A percentile compares a stretch with the other conserved stretches of the same genome.
Evolutionary conservation across 1,140 invertebrate genomes (phyloP).

Genomic region (Helicoverpa zea): DNA sequence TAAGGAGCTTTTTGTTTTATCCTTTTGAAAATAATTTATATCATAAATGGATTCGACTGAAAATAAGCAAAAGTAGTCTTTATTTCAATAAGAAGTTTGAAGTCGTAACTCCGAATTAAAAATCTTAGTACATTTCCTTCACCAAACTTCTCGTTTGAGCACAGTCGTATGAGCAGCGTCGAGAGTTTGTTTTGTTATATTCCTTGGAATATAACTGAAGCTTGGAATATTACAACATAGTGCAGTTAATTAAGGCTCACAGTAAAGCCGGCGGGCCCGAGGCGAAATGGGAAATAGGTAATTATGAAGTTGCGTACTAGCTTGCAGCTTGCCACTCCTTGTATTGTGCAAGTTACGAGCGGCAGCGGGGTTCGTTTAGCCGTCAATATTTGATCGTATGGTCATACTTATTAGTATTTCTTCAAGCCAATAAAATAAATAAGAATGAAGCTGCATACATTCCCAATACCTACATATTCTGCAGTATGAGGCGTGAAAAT

Average conservation of each 20-base stretch:
- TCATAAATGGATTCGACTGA: too few species aligned
- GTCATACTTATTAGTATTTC: too few species aligned
- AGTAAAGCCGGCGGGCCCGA: conserved; percentile 66
- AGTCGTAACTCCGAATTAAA: too few species aligned
- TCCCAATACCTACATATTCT: too few species aligned
- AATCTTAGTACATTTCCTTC: neutral
- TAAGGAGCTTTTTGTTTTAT: too few species aligned
- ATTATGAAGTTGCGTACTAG: conserved; percentile 81
- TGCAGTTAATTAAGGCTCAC: conserved; percentile 77
- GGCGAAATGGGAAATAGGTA: conserved; percentile 82
- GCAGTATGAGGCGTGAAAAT: too few species aligned
- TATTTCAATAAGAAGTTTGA: too few species aligned
- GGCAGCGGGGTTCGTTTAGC: conserved; percentile 14
- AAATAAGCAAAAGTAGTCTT: too few species aligned
- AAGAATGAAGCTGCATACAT: too few species aligned
- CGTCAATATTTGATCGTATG: neutral
- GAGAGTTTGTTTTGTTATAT: conserved; percentile 56
- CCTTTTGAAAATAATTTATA: too few species aligned
- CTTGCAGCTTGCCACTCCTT: conserved; percentile 63
- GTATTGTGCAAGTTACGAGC: conserved; percentile 43
- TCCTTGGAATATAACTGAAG: conserved; percentile 48
- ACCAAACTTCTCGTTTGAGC: conserved; percentile 3
- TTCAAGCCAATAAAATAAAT: too few species aligned
- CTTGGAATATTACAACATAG: conserved; percentile 61
- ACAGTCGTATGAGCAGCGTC: conserved; percentile 3